phyloP scores from a whole-genome alignment of 2,888 invertebrate genomes.

The Galerucella calmariensis region DNA sequence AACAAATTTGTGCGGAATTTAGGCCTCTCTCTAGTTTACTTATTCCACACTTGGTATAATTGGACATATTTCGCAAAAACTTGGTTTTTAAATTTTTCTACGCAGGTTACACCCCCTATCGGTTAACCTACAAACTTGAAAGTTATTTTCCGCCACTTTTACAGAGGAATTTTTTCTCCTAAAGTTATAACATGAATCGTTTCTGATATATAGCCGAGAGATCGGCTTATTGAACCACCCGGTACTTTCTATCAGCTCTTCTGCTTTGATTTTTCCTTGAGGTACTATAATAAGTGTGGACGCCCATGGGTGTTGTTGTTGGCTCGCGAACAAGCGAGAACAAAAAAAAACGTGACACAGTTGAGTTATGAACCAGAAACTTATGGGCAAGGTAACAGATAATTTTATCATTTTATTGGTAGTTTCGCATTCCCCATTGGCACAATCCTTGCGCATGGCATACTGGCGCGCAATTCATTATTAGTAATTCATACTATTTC shows the following conservation, averaged over 20 bases:
- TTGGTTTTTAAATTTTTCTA: too few species aligned
- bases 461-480: conserved; percentile 28
- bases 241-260: neutral
- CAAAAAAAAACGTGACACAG: conserved; percentile 40
- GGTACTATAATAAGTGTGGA: neutral
- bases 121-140: too few species aligned
- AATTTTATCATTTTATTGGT: conserved; percentile 51
- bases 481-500: conserved; percentile 21
- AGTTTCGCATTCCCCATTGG: conserved; percentile 45
- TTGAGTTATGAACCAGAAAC: conserved; percentile 48
- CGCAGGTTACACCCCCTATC: too few species aligned
- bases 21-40: too few species aligned
- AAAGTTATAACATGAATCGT: too few species aligned
- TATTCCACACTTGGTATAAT: too few species aligned
- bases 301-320: conserved; percentile 13
- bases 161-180: too few species aligned
- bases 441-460: conserved; percentile 42
- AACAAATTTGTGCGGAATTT: too few species aligned
- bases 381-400: conserved; percentile 46
- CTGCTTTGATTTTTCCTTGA: neutral
- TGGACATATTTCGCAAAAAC: too few species aligned
- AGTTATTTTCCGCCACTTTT: too few species aligned
- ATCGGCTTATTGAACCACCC: too few species aligned
- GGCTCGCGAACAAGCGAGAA: conserved; percentile 13
- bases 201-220: too few species aligned